Base-by-base conservation (phyloP, 1,140 invertebrate genomes). In the Ceratosolen solmsi region DNA sequence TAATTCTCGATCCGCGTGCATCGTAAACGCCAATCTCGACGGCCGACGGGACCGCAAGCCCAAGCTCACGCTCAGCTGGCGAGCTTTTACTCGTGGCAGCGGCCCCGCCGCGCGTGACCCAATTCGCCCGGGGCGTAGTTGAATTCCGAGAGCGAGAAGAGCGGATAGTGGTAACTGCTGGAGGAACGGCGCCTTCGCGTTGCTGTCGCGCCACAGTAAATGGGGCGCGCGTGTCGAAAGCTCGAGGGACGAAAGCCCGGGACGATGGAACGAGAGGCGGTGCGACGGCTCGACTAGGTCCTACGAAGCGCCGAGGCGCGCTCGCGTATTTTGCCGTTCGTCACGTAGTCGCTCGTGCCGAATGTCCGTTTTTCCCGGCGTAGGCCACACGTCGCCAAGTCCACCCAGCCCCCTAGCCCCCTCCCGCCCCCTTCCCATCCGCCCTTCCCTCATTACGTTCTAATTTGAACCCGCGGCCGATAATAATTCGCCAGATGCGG, bases 281-380 rank as follows among this genome's bases (percentile, higher is more conserved):
- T n/a, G n/a, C n/a, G n/a, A n/a, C n/a, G 54, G 20, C 17, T 58
- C 54, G 54, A 15, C n/a, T 58, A 4, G 74, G 22, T 78, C 73
- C 51, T 33, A 36, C 83, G 60, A 22, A 78, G 75, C n/a, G n/a
- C n/a, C n/a, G n/a, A n/a, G n/a, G n/a, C n/a, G n/a, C n/a, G n/a
- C 70, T 83, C 80, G 77, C 41, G 3, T 80, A 84, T 83, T 80
- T 83, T 78, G 81, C 71, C 30, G 56, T 70, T 63, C 60, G 84
- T 86, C 87, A 88, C 87, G 87, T 88, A 87, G 83, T 11, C 73
- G 79, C 72, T 83, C 85, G 84, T 84, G 86, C 86, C 84, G 87
- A 88, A 84, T 84, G 84, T 82, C 54, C 79, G 72, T 82, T 85
- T 85, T 87, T n/a, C 17, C 0, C 11, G 49, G 22, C 30, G 33